Percentiles rank a stretch among this genome's conserved stretches.
These are phyloP conservation scores for Notechis scutatus DNA, from an alignment of 2,113 vertebrate genomes.

Conservation along the genomic window DNA sequence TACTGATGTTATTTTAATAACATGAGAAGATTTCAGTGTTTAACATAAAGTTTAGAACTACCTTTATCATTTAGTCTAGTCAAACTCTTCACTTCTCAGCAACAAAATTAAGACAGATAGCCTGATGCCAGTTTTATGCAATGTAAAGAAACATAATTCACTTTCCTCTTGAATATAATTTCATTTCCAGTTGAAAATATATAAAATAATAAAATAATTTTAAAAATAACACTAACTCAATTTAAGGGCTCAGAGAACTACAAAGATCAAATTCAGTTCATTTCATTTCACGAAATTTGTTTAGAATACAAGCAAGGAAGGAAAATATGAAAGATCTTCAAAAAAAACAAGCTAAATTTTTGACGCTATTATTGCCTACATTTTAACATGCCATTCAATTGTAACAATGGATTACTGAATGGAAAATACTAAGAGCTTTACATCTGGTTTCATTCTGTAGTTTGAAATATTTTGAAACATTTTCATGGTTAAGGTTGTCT, in stretches of 20 bases:
- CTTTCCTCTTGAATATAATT: background rate
- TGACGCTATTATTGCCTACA: background rate
- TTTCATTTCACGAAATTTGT: background rate
- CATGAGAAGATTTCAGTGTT: constrained; percentile 45
- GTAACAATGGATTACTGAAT: background rate
- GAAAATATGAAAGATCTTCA: background rate
- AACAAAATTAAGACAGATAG: constrained; percentile 30
- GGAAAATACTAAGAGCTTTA: background rate
- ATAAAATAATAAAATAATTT: background rate
- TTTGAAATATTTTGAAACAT: background rate
- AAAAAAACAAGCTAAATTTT: background rate
- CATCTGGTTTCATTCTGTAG: background rate
- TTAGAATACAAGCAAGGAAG: background rate
- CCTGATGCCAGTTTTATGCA: constrained; percentile 6
- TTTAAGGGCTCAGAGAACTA: background rate
- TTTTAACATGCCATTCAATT: background rate
- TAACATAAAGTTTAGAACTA: constrained; percentile 36
- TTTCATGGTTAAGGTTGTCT: background rate
- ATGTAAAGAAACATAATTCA: constrained; percentile 18
- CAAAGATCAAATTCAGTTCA: background rate
- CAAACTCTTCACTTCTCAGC: constrained; percentile 36
- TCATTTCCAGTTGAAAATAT: background rate
- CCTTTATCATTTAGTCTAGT: constrained; percentile 44
- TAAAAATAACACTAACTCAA: background rate
- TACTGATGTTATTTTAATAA: constrained; percentile 40